A percentile compares a stretch with the other conserved stretches of the same genome.
Evolutionary conservation across 2,113 vertebrate genomes (phyloP).

Genomic region (Delphinapterus leucas): DNA sequence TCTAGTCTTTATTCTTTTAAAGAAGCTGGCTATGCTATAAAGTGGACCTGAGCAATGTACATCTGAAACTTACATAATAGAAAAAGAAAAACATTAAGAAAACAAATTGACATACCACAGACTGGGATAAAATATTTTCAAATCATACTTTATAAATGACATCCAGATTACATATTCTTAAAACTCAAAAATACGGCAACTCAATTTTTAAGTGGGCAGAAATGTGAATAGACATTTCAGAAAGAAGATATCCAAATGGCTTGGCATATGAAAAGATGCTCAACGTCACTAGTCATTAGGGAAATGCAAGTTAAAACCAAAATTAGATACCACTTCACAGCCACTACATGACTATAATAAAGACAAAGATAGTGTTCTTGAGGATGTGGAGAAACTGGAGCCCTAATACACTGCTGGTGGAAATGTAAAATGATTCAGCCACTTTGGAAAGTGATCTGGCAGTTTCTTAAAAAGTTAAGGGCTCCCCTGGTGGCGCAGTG

Average conservation of each 20-base stretch:
- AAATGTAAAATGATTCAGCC: not conserved
- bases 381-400: not conserved
- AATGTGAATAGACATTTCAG: not conserved
- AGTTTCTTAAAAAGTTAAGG: not conserved
- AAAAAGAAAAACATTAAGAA: not conserved
- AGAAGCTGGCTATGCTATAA: not conserved
- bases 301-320: not conserved
- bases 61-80: not conserved
- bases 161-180: not conserved
- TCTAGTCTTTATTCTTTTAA: constrained; percentile 31
- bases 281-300: not conserved
- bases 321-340: not conserved
- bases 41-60: not conserved
- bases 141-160: not conserved
- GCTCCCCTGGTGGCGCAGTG: too few relatives aligned
- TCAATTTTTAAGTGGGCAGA: not conserved
- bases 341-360: not conserved
- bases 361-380: not conserved
- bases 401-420: not conserved
- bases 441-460: not conserved
- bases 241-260: not conserved
- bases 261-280: not conserved
- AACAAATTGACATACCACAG: not conserved
- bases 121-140: not conserved
- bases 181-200: not conserved